Conservation (phyloP, 2,888 invertebrate genomes). For the Ormyrus thymus region DNA sequence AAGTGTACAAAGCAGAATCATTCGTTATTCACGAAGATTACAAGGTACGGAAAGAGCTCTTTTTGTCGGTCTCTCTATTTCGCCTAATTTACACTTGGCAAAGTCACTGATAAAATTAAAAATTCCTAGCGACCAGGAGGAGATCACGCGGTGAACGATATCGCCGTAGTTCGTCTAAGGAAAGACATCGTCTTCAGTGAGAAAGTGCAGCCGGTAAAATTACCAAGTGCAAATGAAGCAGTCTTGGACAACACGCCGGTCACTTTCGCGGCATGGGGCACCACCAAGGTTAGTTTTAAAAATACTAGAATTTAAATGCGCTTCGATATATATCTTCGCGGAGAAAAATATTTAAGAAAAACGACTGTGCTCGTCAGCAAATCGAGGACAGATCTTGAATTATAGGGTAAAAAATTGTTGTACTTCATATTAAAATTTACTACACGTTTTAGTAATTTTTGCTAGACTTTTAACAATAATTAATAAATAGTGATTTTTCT, state of each 20-base stretch:
- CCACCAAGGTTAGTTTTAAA: slow-evolving; percentile 62
- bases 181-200: slow-evolving; percentile 68
- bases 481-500: no score
- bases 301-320: slow-evolving; percentile 7
- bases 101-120: not conserved
- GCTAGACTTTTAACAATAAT: no score
- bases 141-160: slow-evolving; percentile 62
- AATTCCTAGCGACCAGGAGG: slow-evolving; percentile 14
- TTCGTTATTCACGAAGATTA: slow-evolving; percentile 28
- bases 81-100: no score
- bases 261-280: slow-evolving; percentile 70
- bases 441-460: no score
- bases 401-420: no score
- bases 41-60: not conserved
- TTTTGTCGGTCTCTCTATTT: not conserved
- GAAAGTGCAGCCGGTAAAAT: slow-evolving; percentile 64
- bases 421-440: no score
- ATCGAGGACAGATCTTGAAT: no score
- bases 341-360: no score
- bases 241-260: slow-evolving; percentile 53
- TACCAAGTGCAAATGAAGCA: slow-evolving; percentile 64
- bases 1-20: slow-evolving; percentile 15
- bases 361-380: no score
- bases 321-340: no score
- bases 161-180: slow-evolving; percentile 67